Conservation (phyloP, 2,888 invertebrate species). For the Hylaea fasciaria region DNA sequence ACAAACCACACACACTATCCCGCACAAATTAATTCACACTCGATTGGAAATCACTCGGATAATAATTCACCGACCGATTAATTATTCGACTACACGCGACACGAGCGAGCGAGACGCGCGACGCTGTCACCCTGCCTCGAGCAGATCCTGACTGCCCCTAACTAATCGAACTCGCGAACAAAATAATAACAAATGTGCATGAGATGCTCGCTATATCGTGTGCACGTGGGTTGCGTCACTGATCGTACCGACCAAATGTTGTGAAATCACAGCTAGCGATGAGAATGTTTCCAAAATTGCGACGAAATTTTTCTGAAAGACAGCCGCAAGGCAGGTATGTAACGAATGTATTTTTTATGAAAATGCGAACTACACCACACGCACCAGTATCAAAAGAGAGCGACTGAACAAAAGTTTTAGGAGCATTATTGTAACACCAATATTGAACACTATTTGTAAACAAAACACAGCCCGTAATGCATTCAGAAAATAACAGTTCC, state of each 20-base stretch:
- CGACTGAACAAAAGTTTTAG: conserved; percentile 62
- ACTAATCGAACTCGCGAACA: conserved; percentile 87
- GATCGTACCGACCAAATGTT: conserved; percentile 62
- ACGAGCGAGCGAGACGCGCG: conserved; percentile 69
- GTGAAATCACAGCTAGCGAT: conserved; percentile 58
- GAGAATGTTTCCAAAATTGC: conserved; percentile 59
- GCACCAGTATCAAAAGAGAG: conserved; percentile 67
- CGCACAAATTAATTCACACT: conserved; percentile 71
- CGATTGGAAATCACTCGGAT: conserved; percentile 63
- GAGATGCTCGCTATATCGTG: conserved; percentile 80
- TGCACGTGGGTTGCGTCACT: conserved; percentile 84
- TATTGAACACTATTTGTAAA: conserved; percentile 79
- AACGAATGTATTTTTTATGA: conserved; percentile 73
- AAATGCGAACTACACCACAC: conserved; percentile 76
- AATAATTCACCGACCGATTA: conserved; percentile 62
- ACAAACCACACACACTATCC: conserved; percentile 64
- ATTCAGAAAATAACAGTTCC: conserved; percentile 78
- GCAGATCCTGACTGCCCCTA: conserved; percentile 74
- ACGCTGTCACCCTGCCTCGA: conserved; percentile 74
- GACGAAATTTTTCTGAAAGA: conserved; percentile 65
- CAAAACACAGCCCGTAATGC: conserved; percentile 79
- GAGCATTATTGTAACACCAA: conserved; percentile 65
- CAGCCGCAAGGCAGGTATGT: conserved; percentile 60
- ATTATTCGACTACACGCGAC: conserved; percentile 63
- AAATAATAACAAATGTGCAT: conserved; percentile 90